Percentiles rank a stretch among this genome's conserved stretches.
Evolutionary conservation across 2,113 vertebrate species (phyloP).

Genomic region (Hymenochirus boettgeri): DNA sequence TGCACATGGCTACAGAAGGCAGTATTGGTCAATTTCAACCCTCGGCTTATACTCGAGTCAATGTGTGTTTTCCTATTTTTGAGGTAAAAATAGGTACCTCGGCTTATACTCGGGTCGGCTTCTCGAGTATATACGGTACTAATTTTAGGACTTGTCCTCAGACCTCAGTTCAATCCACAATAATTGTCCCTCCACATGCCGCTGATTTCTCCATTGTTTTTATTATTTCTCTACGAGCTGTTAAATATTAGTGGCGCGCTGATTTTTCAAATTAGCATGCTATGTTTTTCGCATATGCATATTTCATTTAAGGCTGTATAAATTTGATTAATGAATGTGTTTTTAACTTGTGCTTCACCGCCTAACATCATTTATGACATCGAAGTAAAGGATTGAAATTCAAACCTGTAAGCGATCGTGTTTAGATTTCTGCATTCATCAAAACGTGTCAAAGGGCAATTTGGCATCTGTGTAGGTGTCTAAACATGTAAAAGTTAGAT

Average conservation of each 20-base stretch:
- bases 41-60: too few relatives aligned
- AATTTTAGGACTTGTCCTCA: constrained; percentile 14
- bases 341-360: constrained; percentile 33
- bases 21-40: too few relatives aligned
- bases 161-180: constrained; percentile 9
- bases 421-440: constrained; percentile 26
- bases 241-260: constrained; percentile 14
- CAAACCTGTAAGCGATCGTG: constrained; percentile 22
- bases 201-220: constrained; percentile 28
- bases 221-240: constrained; percentile 7
- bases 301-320: constrained; percentile 44
- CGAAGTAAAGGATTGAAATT: constrained; percentile 18
- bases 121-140: too few relatives aligned
- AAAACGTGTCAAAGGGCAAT: constrained; percentile 35
- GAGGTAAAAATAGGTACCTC: too few relatives aligned
- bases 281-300: constrained; percentile 39
- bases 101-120: too few relatives aligned
- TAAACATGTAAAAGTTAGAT: constrained; percentile 29
- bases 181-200: constrained; percentile 39
- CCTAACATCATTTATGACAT: constrained; percentile 38
- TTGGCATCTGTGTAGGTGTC: constrained; percentile 32
- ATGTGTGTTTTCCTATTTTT: too few relatives aligned
- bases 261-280: constrained; percentile 32
- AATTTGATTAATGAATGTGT: constrained; percentile 40
- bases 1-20: too few relatives aligned